Evolutionary conservation across 2,113 vertebrate genomes (phyloP), one percentile per base, ranked within the genome.

Genomic region (Typhlomys cinereus): DNA sequence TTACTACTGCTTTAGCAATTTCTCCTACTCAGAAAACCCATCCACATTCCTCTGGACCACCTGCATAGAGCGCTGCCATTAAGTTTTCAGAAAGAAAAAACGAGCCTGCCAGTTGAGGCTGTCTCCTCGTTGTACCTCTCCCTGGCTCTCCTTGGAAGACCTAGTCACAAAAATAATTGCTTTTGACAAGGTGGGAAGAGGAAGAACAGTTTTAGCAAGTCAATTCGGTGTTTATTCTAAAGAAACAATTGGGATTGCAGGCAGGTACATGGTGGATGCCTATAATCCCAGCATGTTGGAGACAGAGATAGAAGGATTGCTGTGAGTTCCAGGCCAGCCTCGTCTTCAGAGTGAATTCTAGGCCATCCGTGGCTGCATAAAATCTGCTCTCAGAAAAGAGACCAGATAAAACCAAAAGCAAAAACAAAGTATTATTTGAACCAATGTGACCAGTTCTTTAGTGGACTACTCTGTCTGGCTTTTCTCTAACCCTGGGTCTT

Each of bases 71-170:
- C 48, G 39, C 50, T 84, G 52, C 12, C 31, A 59, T 64, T 75
- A 39, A 80, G 61, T 92, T 89, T 85, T 84, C 79, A 79, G 18
- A 92, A 36, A 78, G 29, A 85, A 73, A n/a, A 90, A 90, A 69
- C 31, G 66, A 69, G 2, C 21, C 14, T 48, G 41, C 34, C n/a
- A 46, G 44, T 82, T 44, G 89, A 41, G 41, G 46, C 41, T 27
- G 23, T 59, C 36, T 74, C 44, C 36, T 89, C 54, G 44, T 64
- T 62, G 74, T 80, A 52, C 74, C 14, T 88, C 44, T 89, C 52
- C 44, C 62, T 86, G 85, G 29, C 17, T 76, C 12, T 93, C 29
- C 44, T 36, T 79, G n/a, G 57, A 91, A 50, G 23, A 36, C 1
- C 29, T 36, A 34, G 52, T 70, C 34, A 25, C 29, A 92, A 64